Base-by-base conservation (phyloP, 1,140 invertebrate genomes). In the Papilio dardanus region DNA sequence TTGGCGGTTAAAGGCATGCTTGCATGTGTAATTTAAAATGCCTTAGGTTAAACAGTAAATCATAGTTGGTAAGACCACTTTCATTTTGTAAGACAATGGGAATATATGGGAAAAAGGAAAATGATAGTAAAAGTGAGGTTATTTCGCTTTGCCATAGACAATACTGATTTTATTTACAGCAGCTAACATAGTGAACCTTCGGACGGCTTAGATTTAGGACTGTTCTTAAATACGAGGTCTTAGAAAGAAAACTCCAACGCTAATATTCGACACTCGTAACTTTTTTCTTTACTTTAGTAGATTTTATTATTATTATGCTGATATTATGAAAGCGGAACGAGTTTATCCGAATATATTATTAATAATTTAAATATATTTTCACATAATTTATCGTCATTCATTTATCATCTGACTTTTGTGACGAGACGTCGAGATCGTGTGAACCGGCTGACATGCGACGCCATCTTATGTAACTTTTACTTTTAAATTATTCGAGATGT, bases 391-490 rank as follows among this genome's bases (percentile, higher is more conserved):
- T 28, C 28, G 24, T 62, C 3, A 30, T 21, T 62, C 3, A 6
- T 14, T 28, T 46, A 46, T 19, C 24, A 14, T 54, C 12, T 28
- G 3, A 28, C n/a, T 21, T n/a, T 62, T 58, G 50, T 14, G 50
- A 58, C 21, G 21, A 54, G 21, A 24, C 50, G 24, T 58, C 14
- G 10, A 62, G 12, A 62, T 0, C 46, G 54, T 30, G 24, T 3
- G 24, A 62, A 62, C 24, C 54, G 16, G 46, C 46, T 50, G 46
- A 28, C 30, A 12, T 14, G 5, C 54, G 21, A 21, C 54, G 21
- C 67, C 21, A 69, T 69, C 33, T 69, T 69, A 69, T 24, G 33
- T 40, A 69, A 69, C 50, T 58, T 68, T 68, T 40, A 68, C 33
- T 68, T 68, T 68, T 68, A 37, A 68, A 68, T 68, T 58, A 58